Evolutionary conservation across 2,113 vertebrate species (phyloP), one percentile per base, ranked within the genome.

Genomic region (Cichladusa arquata): DNA sequence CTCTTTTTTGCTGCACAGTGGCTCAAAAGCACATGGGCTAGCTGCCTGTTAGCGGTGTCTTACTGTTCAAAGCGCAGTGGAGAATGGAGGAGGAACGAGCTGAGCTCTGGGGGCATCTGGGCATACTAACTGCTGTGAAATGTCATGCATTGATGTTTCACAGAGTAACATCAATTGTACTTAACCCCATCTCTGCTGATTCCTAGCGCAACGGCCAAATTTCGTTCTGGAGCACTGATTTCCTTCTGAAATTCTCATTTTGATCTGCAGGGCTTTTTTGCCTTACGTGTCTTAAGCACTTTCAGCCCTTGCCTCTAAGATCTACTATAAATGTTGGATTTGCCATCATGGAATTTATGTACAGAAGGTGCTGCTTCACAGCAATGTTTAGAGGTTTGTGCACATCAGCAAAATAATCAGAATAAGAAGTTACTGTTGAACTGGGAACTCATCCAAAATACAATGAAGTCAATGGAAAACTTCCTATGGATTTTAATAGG

Each of bases 31-130:
- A 81, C 25, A 31, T 81, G 89, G 94, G 91, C 84, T 88, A 92
- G 81, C 79, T 90, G 76, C 44, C 93, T 90, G 53, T 44, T 96
- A 93, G 93, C 3, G 66, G 77, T 94, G 73, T 82, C 85, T 66
- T 29, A 69, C 89, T 86, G 78, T 96, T 97, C 93, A 97, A 97
- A 97, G 94, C 2, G 31, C 66, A 58, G n/a, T 8, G 33, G 89
- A 97, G 89, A 93, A 93, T 92, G 93, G 82, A 94, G 93, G 95
- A 97, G 96, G 96, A 94, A 67, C 17, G 8, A 86, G 29, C 44
- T 81, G 76, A 90, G 90, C 73, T 87, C 83, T 82, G 66, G 81
- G 94, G 95, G 93, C 96, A 95, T 54, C 79, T 90, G 90, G 91
- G 81, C 81, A 38, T 38, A 61, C 87, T 95, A 36, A 95, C 93